A percentile compares a stretch with the other conserved stretches of the same genome.
Evolutionary conservation across 2,888 invertebrate genomes (phyloP).

Genomic region (Ephialtes manifestator): DNA sequence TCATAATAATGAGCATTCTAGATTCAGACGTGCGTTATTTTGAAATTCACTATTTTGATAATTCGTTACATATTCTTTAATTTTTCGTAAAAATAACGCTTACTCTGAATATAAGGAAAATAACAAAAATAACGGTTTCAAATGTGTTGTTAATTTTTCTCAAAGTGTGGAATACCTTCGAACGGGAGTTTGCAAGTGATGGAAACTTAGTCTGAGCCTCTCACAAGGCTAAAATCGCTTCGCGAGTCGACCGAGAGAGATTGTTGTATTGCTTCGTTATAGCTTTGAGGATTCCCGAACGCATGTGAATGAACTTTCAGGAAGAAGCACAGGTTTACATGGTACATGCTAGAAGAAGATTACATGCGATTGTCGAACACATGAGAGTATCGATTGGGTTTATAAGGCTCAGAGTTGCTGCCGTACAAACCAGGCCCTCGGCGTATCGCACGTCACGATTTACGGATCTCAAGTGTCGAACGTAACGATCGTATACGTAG

Average conservation of each 20-base stretch:
- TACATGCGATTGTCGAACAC: constrained; percentile 18
- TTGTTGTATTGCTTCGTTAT: not conserved
- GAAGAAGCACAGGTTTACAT: constrained; percentile 14
- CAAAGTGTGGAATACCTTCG: not conserved
- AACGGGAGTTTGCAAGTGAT: not conserved
- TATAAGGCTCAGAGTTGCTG: not conserved
- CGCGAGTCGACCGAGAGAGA: not conserved
- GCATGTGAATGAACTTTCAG: constrained; percentile 18
- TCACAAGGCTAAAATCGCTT: not conserved
- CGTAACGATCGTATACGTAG: constrained; percentile 44
- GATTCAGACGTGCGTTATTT: too few relatives aligned
- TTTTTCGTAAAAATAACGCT: too few relatives aligned
- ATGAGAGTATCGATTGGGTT: not conserved
- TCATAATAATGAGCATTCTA: too few relatives aligned
- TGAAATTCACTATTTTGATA: too few relatives aligned
- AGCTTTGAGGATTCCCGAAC: constrained; percentile 13
- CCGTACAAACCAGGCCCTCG: not conserved
- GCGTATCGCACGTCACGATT: constrained; percentile 58
- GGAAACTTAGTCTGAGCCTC: not conserved
- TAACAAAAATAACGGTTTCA: too few relatives aligned
- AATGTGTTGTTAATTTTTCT: too few relatives aligned
- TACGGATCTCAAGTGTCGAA: constrained; percentile 46
- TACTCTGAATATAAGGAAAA: too few relatives aligned
- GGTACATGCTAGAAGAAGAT: constrained; percentile 23
- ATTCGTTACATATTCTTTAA: too few relatives aligned